Base-by-base conservation (phyloP, 2,113 vertebrate species). In the Microtus montanus region DNA sequence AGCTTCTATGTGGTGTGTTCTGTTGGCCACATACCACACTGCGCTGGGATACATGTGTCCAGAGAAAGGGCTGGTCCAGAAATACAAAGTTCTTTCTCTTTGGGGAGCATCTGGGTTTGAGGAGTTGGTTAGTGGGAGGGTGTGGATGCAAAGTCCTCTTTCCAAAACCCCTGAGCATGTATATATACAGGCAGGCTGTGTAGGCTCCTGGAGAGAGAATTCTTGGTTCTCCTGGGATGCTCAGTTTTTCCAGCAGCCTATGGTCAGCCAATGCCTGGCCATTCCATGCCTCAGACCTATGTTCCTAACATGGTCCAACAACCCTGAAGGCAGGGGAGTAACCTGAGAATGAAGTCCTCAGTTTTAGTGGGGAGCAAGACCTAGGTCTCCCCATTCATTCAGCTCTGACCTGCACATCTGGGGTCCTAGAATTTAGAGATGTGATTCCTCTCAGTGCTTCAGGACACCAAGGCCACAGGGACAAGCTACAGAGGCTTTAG, bases 161-260 rank as follows among this genome's bases (percentile, higher is more conserved):
- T 26, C 17, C 5, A 33, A 30, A 10, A 7, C 28, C 33, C 35
- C 35, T 4, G 4, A 44, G 63, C 49, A 30, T 54, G 24, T 30
- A 13, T 58, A 3, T 17, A 6, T 0, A 0, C 1, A 6, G 24
- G 79, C 10, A 15, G 58, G 19, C 49, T 58, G 38, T 4, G n/a
- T 22, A 22, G 13, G 17, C 58, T 28, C 44, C 20, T 19, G 20
- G 38, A 33, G 20, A 70, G 64, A 4, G 33, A 74, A 33, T 41
- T 30, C 54, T 49, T 80, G 44, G 49, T 22, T 17, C 35, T 38
- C 49, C 10, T 9, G 24, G 14, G 66, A 28, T 52, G n/a, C 75
- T 82, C 9, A 20, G 64, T 28, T 61, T 30, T 47, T 10, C 5
- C 33, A 13, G 61, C 19, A 52, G 0, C 28, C 54, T 68, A 13